A percentile compares a stretch with the other conserved stretches of the same genome.
phyloP scores from a whole-genome alignment of 2,888 invertebrate species.

The Auanema sp. region DNA sequence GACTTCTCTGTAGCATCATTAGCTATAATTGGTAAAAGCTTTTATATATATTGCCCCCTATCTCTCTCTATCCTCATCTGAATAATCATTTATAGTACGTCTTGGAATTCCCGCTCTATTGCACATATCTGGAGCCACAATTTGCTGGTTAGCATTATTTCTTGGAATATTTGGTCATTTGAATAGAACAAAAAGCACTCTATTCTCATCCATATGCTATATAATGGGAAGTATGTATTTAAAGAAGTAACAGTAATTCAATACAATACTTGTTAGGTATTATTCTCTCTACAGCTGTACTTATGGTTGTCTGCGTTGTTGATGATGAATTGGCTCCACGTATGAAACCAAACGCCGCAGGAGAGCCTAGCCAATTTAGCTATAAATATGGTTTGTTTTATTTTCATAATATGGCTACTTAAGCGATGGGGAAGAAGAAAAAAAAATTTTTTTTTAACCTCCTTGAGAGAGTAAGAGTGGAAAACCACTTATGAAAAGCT shows the following conservation, averaged over 20 bases:
- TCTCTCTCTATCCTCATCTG: background rate
- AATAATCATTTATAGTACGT: constrained; percentile 40
- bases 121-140: constrained; percentile 52
- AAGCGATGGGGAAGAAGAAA: background rate
- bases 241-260: background rate
- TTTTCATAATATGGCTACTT: no score
- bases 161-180: constrained; percentile 53
- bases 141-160: constrained; percentile 53
- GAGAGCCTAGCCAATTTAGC: constrained; percentile 58
- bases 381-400: constrained; percentile 49
- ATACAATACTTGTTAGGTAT: constrained; percentile 34
- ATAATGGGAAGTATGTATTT: constrained; percentile 52
- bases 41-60: constrained; percentile 5
- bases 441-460: background rate
- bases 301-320: constrained; percentile 63
- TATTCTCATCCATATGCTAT: constrained; percentile 58
- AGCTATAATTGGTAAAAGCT: constrained; percentile 48
- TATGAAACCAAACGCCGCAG: constrained; percentile 60
- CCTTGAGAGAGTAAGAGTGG: no score
- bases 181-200: constrained; percentile 44
- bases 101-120: constrained; percentile 55
- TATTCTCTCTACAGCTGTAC: constrained; percentile 50
- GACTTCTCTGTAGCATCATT: constrained; percentile 59
- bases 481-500: constrained; percentile 1
- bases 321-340: constrained; percentile 62